Evolutionary conservation across 2,888 invertebrate species (phyloP).

Genomic region (Bembecia ichneumoniformis): DNA sequence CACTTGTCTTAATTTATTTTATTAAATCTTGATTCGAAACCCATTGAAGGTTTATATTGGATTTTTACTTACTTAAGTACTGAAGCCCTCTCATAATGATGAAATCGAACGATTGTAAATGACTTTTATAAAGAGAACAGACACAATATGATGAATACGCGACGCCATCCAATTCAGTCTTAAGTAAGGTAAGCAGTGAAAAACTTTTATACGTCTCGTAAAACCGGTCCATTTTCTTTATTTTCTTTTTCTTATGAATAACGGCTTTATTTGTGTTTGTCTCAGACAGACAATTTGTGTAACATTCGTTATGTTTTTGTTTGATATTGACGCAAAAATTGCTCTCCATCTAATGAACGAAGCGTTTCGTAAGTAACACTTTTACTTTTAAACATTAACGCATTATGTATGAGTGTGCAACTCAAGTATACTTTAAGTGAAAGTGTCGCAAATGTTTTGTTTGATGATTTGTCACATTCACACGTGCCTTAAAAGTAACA

Average conservation of each 20-base stretch:
- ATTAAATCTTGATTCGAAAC: too few species aligned
- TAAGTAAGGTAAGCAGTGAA: constrained; percentile 6
- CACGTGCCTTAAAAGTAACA: constrained; percentile 8
- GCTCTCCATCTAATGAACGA: constrained; percentile 17
- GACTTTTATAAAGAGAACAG: too few species aligned
- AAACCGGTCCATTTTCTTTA: constrained; percentile 8
- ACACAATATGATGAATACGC: constrained; percentile 1
- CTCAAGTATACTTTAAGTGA: constrained; percentile 15
- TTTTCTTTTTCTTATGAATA: constrained; percentile 2
- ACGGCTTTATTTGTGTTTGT: not conserved
- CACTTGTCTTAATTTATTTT: too few species aligned
- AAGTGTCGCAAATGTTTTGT: constrained; percentile 25
- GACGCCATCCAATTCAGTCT: not conserved
- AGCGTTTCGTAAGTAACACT: constrained; percentile 41
- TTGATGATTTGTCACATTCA: constrained; percentile 18
- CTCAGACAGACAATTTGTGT: constrained; percentile 1
- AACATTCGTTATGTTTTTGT: constrained; percentile 9
- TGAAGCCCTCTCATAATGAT: too few species aligned
- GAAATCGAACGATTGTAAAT: too few species aligned
- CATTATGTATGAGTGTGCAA: constrained; percentile 9
- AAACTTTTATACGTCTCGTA: constrained; percentile 8
- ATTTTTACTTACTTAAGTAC: too few species aligned
- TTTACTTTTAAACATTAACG: constrained; percentile 37
- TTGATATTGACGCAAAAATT: constrained; percentile 14
- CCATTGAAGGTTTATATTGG: too few species aligned